phyloP scores from a whole-genome alignment of 1,140 invertebrate species.

The Episyrphus balteatus region DNA sequence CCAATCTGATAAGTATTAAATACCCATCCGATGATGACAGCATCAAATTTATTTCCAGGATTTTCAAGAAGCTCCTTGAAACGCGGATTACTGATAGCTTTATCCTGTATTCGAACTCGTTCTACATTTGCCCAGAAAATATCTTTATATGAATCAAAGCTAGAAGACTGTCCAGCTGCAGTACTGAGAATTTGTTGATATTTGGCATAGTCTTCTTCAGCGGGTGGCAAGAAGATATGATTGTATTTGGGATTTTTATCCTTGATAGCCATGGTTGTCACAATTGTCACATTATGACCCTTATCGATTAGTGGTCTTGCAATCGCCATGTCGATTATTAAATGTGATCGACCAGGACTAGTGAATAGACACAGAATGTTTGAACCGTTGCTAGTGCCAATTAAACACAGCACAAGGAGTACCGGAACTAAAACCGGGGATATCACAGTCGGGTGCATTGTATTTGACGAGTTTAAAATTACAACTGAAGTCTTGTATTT shows the following conservation, averaged over 20 bases:
- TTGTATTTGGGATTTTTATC: constrained; percentile 6
- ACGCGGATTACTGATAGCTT: constrained; percentile 17
- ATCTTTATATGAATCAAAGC: constrained; percentile 11
- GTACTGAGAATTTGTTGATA: constrained; percentile 14
- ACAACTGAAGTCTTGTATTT: no score
- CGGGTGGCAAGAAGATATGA: constrained; percentile 21
- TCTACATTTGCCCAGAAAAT: constrained; percentile 10
- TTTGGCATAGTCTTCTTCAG: constrained; percentile 6
- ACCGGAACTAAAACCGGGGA: background rate
- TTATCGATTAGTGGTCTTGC: constrained; percentile 22
- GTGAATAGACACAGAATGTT: constrained; percentile 31
- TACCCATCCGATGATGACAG: no score
- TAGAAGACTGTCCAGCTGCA: constrained; percentile 7
- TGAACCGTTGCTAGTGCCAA: constrained; percentile 5
- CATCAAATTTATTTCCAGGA: constrained; percentile 13
- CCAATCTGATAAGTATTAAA: no score
- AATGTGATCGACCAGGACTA: constrained; percentile 28
- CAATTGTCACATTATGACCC: constrained; percentile 30
- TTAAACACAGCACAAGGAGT: background rate
- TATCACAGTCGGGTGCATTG: no score
- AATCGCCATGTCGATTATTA: constrained; percentile 29
- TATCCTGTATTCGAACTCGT: constrained; percentile 16
- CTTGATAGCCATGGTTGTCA: constrained; percentile 9
- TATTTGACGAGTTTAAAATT: no score
- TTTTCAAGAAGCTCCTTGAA: constrained; percentile 23